Base-by-base conservation (phyloP, 2,113 vertebrate genomes). In the Ailuropoda melanoleuca region DNA sequence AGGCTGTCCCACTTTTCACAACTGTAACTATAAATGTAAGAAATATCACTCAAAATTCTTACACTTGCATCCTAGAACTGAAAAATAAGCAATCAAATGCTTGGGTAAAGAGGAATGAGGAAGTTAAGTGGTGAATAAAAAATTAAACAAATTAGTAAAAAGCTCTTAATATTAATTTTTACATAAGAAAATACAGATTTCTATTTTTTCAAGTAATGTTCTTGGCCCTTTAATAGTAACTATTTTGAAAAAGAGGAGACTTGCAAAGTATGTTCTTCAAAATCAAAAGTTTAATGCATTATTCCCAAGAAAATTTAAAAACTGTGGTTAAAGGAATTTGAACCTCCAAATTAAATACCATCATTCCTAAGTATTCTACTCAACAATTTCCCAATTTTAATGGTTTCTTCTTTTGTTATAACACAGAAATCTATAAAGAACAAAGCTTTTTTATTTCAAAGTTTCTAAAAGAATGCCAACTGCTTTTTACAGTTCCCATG, bases 391-490 rank as follows among this genome's bases (percentile, higher is more conserved):
- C 88, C 88, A 97, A 89, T 86, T 94, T 86, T 95, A 86, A 82
- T 48, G 39, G 60, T n/a, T 96, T 83, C 39, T 29, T 70, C 46
- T 96, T 95, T 68, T 88, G 55, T 86, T 89, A 15, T 55, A 97
- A 96, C 43, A 90, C 6, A 96, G 46, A 96, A 90, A 94, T 17
- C 15, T 58, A 86, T 39, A 64, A 85, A 96, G 55, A 97, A 93
- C 93, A 97, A 96, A 96, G 92, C 13, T 72, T 95, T 97, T 96
- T 93, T 84, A 97, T 97, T 97, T 97, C 58, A 62, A 90, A 86
- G n/a, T 96, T 97, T 97, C 70, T 34, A 95, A 97, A 98, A 86
- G 77, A 96, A 95, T 92, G 70, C 8, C 62, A 97, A 84, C 43
- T 88, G 60, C 39, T 96, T 95, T 97, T 89, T 74, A 96, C 43